These are phyloP conservation scores for Uria lomvia DNA, from an alignment of 2,113 vertebrate genomes.

Conservation along the genomic window DNA sequence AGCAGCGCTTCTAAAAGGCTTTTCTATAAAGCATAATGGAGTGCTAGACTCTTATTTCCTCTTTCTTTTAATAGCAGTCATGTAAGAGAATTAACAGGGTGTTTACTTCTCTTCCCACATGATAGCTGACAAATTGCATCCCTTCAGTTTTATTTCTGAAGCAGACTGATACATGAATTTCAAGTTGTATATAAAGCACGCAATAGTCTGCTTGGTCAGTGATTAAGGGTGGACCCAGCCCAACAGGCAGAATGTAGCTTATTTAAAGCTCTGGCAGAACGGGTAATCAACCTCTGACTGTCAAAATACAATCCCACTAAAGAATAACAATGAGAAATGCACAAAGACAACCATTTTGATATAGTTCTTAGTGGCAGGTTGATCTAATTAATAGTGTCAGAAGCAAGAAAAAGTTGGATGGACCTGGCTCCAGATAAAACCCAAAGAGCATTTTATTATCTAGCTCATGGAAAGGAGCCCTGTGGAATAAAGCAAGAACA, in stretches of 20 bases:
- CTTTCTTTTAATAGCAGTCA: slow-evolving; percentile 59
- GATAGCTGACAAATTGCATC: slow-evolving; percentile 53
- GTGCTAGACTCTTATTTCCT: slow-evolving; percentile 46
- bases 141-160: slow-evolving; percentile 40
- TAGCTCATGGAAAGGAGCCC: not conserved
- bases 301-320: slow-evolving; percentile 57
- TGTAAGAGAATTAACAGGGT: slow-evolving; percentile 46
- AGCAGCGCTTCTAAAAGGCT: not conserved
- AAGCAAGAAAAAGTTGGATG: slow-evolving; percentile 54
- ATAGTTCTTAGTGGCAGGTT: slow-evolving; percentile 38
- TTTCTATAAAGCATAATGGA: slow-evolving; percentile 9
- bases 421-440: slow-evolving; percentile 42
- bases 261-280: slow-evolving; percentile 51
- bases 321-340: slow-evolving; percentile 39
- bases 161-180: slow-evolving; percentile 36
- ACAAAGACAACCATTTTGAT: slow-evolving; percentile 40
- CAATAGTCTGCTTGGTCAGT: slow-evolving; percentile 27
- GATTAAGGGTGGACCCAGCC: slow-evolving; percentile 46
- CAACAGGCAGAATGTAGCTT: slow-evolving; percentile 43
- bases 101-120: slow-evolving; percentile 49
- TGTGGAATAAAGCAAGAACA: not conserved
- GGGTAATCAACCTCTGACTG: slow-evolving; percentile 61
- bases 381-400: slow-evolving; percentile 70
- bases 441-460: slow-evolving; percentile 31
- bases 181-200: not conserved